phyloP scores from a whole-genome alignment of 2,888 invertebrate genomes.

The Panorpa germanica region DNA sequence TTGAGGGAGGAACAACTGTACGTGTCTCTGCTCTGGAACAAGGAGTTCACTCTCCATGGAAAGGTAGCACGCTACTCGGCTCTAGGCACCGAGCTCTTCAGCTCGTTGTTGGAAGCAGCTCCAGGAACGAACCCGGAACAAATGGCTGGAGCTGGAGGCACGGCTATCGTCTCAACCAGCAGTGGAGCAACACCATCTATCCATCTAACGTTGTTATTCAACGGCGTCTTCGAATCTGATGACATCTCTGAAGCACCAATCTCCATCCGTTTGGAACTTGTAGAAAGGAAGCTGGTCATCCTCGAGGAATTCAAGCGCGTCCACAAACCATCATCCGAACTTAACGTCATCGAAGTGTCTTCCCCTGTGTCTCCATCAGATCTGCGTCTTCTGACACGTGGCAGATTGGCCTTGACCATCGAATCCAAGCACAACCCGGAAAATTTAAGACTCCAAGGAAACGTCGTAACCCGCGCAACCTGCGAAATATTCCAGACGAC shows the following conservation, averaged over 20 bases:
- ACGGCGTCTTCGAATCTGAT: slow-evolving; percentile 52
- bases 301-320: slow-evolving; percentile 51
- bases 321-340: slow-evolving; percentile 52
- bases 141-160: slow-evolving; percentile 55
- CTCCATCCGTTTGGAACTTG: slow-evolving; percentile 44
- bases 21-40: slow-evolving; percentile 62
- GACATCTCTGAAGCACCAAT: slow-evolving; percentile 46
- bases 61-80: slow-evolving; percentile 56
- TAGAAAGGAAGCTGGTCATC: slow-evolving; percentile 53
- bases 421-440: slow-evolving; percentile 48
- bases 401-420: slow-evolving; percentile 50
- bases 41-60: slow-evolving; percentile 50
- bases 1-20: slow-evolving; percentile 63
- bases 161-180: slow-evolving; percentile 67
- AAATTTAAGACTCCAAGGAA: slow-evolving; percentile 44
- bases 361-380: slow-evolving; percentile 61
- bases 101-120: slow-evolving; percentile 49
- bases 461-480: slow-evolving; percentile 50
- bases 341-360: slow-evolving; percentile 60
- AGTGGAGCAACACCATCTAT: slow-evolving; percentile 64
- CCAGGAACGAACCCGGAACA: slow-evolving; percentile 34
- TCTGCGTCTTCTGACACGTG: slow-evolving; percentile 53
- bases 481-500: slow-evolving; percentile 68
- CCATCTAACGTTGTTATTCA: slow-evolving; percentile 62
- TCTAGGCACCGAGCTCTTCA: slow-evolving; percentile 64